Evolutionary conservation across 2,797 vertebrate genomes (phyloP), one percentile per base, ranked within the genome.

Genomic region (Martes flavigula): DNA sequence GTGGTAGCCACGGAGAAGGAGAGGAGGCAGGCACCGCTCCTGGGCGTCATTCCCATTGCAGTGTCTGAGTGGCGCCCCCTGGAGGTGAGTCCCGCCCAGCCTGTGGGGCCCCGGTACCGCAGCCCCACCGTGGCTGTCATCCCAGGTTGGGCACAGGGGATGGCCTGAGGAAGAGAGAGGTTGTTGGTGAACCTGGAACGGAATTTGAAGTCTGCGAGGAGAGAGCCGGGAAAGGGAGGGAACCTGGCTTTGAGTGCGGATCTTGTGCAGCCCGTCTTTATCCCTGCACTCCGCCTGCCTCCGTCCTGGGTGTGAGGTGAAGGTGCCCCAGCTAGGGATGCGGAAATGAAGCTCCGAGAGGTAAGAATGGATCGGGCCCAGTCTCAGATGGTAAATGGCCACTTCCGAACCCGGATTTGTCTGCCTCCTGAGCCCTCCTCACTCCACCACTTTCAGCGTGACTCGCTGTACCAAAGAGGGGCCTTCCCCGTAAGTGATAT

Each of bases 221-320:
- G 62, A 30, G 43, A 64, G 21, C 60, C 1, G 81, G 81, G 85
- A 54, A n/a, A 38, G 18, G 23, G 68, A 51, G 43, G 66, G 48
- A n/a, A 38, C 14, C 5, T 56, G 62, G 18, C 58, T 32, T 38
- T 88, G 48, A 40, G 4, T 54, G 64, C 43, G 30, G 25, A 40
- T 40, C 27, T 25, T 0, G 0, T 0, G 0, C 0, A 35, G 62
- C 40, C 32, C 7, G 48, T 23, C 14, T 0, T 3, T 64, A 35
- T 20, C 20, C 73, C 68, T 1, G 13, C 20, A 1, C 73, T 88
- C 35, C 21, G 4, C 78, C 25, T 62, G 3, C 46, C 40, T 38
- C 25, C 1, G 38, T 32, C 14, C 5, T 77, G 21, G n/a, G 35
- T 25, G 10, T 10, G 40, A 81, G 54, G 5, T 21, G 35, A 5